Evolutionary conservation across 2,888 invertebrate genomes (phyloP), one percentile per base, ranked within the genome.

Genomic region (Drosophila tanythrix): DNA sequence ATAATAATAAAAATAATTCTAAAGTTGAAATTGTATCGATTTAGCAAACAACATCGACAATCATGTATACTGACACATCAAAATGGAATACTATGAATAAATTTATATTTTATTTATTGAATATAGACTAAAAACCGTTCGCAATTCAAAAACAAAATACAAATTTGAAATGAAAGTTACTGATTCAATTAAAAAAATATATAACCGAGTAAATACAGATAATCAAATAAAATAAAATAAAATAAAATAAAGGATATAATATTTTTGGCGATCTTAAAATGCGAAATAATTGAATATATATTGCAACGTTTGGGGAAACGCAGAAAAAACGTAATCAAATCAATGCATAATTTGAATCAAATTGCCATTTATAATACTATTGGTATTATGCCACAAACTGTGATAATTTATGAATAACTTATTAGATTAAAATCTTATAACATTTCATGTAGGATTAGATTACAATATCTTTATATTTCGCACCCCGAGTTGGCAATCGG

Each of bases 401-500:
- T 11, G 15, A 15, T 57, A 21, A 3, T 29, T 31, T 21, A 21
- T 25, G 29, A n/a, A 56, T n/a, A 38, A 55, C 38, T 55, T 7
- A 21, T 31, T 40, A 31, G 15, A 43, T 57, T 43, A 57, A n/a
- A 43, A 57, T 43, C 21, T 18, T 21, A 33, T 11, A 57, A 31
- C 31, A 43, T 57, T 43, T 31, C 3, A 6, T 3, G 8, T 21
- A 6, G n/a, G 31, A 57, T 31, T n/a, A 10, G 21, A 57, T 40
- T 31, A 57, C 15, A 57, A 57, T 57, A 15, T 40, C 40, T 29
- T 10, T 31, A 5, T 21, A 25, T 25, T 15, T 21, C 13, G 15
- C 57, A 57, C 21, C 57, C 21, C 10, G 6, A 21, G 31, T 15
- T 25, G 13, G 29, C 8, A 7, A 5, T 21, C 21, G 18, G 21